A percentile compares a stretch with the other conserved stretches of the same genome.
Evolutionary conservation across 2,888 invertebrate genomes (phyloP).

Genomic region (Nomada lathburiana): DNA sequence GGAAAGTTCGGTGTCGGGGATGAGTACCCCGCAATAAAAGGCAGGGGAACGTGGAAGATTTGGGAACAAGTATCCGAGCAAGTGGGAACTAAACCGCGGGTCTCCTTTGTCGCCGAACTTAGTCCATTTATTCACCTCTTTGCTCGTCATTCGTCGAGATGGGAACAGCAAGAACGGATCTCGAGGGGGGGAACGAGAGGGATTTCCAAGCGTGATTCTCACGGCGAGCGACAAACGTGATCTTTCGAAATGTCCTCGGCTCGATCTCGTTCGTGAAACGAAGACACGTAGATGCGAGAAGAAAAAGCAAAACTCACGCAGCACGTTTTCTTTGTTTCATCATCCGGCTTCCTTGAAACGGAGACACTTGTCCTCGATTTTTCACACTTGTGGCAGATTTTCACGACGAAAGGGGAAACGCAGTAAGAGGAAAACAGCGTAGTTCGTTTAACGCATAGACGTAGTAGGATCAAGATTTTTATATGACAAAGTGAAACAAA

Average conservation of each 20-base stretch:
- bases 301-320: too few species aligned
- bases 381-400: neutral
- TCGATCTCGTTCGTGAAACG: conserved; percentile 31
- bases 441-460: conserved; percentile 11
- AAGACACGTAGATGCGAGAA: conserved; percentile 1
- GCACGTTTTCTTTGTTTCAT: neutral
- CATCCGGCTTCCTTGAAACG: neutral
- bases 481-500: neutral
- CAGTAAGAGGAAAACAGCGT: neutral
- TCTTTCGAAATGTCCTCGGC: conserved; percentile 41
- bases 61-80: conserved; percentile 29
- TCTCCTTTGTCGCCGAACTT: conserved; percentile 64
- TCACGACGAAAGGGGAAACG: neutral
- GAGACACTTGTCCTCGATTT: neutral
- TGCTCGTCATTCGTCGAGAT: conserved; percentile 48
- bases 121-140: conserved; percentile 65
- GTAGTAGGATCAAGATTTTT: conserved; percentile 1
- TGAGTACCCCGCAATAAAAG: conserved; percentile 13
- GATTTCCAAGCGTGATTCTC: conserved; percentile 50
- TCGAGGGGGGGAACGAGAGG: conserved; percentile 16
- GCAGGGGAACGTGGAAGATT: conserved; percentile 19
- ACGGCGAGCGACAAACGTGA: conserved; percentile 48
- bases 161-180: conserved; percentile 25
- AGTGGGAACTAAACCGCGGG: conserved; percentile 37
- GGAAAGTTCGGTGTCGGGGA: conserved; percentile 5